A percentile compares a stretch with the other conserved stretches of the same genome.
Conservation (phyloP, 2,113 vertebrate species). For the Salvator merianae region DNA sequence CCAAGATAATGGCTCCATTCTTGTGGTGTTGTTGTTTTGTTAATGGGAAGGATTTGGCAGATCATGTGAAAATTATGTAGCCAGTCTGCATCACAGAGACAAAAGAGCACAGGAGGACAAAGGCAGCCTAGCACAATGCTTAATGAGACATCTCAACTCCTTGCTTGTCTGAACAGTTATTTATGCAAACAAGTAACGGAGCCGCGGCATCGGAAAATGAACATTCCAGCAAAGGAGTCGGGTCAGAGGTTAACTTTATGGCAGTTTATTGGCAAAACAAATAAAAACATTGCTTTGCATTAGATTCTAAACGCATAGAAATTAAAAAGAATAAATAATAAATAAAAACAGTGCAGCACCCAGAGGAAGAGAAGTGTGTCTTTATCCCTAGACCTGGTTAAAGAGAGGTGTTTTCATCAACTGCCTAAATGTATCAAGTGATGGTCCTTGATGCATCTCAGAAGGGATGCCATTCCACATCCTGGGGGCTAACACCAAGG, state of each 20-base stretch:
- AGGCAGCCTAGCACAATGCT: background rate
- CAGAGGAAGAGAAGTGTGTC: too few species aligned
- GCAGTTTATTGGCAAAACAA: background rate
- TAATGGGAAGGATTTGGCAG: background rate
- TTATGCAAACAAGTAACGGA: background rate
- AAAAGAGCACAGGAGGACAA: slow-evolving; percentile 5
- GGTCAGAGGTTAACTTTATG: background rate
- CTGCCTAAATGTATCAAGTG: too few species aligned
- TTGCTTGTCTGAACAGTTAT: background rate
- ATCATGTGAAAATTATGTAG: background rate
- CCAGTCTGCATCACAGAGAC: background rate
- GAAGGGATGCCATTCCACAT: too few species aligned
- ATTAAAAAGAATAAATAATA: too few species aligned
- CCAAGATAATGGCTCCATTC: fast-evolving
- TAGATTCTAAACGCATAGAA: too few species aligned
- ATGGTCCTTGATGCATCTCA: too few species aligned
- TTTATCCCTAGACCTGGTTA: too few species aligned
- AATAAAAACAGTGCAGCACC: too few species aligned
- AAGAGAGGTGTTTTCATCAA: too few species aligned
- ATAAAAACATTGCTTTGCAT: background rate
- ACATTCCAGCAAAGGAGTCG: background rate
- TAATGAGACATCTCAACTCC: fast-evolving
- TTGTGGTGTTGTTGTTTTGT: background rate
- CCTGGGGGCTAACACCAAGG: too few species aligned
- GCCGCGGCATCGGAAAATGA: too few species aligned